Base-by-base conservation (phyloP, 1,140 invertebrate genomes). In the Chionoecetes opilio region DNA sequence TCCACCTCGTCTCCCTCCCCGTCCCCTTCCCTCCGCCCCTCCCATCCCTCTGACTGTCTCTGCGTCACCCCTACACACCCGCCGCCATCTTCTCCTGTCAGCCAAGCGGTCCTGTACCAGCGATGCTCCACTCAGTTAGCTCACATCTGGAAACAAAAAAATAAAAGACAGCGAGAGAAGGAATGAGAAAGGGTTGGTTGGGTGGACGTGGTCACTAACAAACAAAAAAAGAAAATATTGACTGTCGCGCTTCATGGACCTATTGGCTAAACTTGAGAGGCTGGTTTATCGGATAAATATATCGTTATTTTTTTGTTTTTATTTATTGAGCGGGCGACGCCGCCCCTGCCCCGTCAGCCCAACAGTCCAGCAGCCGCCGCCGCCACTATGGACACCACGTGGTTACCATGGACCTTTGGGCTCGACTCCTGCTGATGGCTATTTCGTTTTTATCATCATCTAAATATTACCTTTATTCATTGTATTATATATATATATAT, bases 241-340 rank as follows among this genome's bases (percentile, higher is more conserved):
- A 75, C 87, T 89, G 26, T 38, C 41, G n/a, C 92, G 34, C 92
- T 93, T 29, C 21, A 41, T 75, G 92, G 92, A 93, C 92, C 92
- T 53, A 46, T 86, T 86, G 92, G 92, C 92, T 93, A 93, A 86
- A 93, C 92, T 93, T 86, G 92, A 46, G 46, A 86, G 84, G 84
- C n/a, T 53, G 89, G 89, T 53, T 6, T 21, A 75, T 75, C 63
- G 63, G 63, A 75, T 75, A 75, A 75, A 75, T 2, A 11, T n/a
- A n/a, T 75, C 8, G 6, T 75, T 8, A 8, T 75, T 75, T 53
- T 53, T 53, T 53, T 53, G 11, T 14, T 53, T 75, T 1, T 75
- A 26, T 75, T 75, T n/a, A 26, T n/a, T 21, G 21, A 75, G n/a
- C 63, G 63, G 63, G 21, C 63, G 63, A 26, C 63, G 5, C 63